Conservation (phyloP, 2,113 vertebrate species). For the Desmodus rotundus region DNA sequence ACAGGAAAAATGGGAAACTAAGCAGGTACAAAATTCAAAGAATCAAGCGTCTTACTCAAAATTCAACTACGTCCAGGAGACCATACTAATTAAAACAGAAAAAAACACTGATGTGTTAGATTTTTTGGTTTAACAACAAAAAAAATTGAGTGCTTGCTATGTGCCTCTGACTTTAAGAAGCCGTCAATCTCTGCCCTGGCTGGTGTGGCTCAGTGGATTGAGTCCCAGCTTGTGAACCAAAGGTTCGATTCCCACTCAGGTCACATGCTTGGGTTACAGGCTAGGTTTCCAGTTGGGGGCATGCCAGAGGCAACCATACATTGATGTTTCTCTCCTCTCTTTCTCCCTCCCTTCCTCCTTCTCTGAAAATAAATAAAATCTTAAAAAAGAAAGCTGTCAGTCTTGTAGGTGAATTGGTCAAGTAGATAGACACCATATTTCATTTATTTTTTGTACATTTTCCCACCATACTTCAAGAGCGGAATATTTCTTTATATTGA, state of each 20-base stretch:
- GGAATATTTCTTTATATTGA: not conserved
- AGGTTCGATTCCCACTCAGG: no score
- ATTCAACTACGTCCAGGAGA: not conserved
- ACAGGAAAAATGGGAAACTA: not conserved
- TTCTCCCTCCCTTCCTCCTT: no score
- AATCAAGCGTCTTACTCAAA: not conserved
- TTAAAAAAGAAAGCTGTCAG: not conserved
- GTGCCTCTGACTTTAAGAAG: not conserved
- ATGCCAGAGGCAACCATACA: no score
- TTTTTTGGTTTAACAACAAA: not conserved
- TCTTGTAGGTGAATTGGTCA: not conserved
- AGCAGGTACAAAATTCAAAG: not conserved
- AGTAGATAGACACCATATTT: not conserved
- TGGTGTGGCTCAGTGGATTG: no score
- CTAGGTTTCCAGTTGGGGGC: no score
- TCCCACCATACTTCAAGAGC: not conserved
- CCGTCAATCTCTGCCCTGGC: no score
- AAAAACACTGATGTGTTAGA: not conserved
- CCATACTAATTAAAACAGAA: not conserved
- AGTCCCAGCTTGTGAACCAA: no score
- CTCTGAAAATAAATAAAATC: no score
- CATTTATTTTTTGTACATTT: not conserved
- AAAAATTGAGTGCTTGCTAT: not conserved
- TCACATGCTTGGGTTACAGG: no score
- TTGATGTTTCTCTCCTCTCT: no score